A percentile compares a stretch with the other conserved stretches of the same genome.
phyloP scores from a whole-genome alignment of 1,140 invertebrate genomes.

The Drosophila busckii region DNA sequence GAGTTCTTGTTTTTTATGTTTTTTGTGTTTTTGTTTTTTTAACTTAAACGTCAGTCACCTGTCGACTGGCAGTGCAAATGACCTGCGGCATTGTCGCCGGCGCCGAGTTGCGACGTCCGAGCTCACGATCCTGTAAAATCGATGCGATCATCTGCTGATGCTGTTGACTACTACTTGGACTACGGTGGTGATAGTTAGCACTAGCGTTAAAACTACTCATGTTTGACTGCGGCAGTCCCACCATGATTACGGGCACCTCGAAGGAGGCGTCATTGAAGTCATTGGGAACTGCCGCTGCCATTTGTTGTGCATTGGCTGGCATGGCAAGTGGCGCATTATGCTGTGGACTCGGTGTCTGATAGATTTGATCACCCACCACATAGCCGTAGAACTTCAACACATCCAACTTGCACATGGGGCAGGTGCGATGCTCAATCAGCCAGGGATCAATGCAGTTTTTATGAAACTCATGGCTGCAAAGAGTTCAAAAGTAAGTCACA shows the following conservation, averaged over 20 bases:
- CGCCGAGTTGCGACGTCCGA: constrained; percentile 63
- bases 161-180: constrained; percentile 61
- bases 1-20: no score
- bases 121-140: constrained; percentile 20
- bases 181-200: constrained; percentile 57
- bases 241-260: constrained; percentile 68
- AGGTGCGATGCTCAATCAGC: constrained; percentile 94
- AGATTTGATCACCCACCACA: constrained; percentile 83
- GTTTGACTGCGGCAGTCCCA: constrained; percentile 49
- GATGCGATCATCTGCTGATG: constrained; percentile 28
- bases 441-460: constrained; percentile 96
- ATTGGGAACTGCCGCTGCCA: constrained; percentile 1
- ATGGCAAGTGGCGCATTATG: constrained; percentile 39
- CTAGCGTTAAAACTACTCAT: constrained; percentile 59
- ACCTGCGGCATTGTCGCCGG: constrained; percentile 59
- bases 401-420: constrained; percentile 97
- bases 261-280: constrained; percentile 23
- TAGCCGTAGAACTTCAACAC: constrained; percentile 95
- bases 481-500: constrained; percentile 79
- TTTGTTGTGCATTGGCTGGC: constrained; percentile 2
- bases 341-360: constrained; percentile 65
- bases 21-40: no score
- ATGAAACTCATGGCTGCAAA: constrained; percentile 92
- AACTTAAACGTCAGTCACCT: constrained; percentile 73
- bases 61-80: constrained; percentile 72